Evolutionary conservation across 1,140 invertebrate genomes (phyloP), one percentile per base, ranked within the genome.

Genomic region (Pseudomyrmex gracilis): DNA sequence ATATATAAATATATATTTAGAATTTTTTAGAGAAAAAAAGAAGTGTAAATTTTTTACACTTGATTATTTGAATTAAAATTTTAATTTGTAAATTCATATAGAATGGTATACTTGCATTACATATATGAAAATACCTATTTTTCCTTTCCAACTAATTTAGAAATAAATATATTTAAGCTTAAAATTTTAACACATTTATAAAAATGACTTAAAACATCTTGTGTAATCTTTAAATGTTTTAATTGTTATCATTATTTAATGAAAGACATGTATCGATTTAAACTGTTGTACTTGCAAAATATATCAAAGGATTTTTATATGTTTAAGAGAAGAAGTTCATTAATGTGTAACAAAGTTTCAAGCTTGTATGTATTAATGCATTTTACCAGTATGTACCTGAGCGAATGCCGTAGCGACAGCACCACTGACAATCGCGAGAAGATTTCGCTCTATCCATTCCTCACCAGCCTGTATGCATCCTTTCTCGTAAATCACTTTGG

Each of bases 391-490:
- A 22, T 60, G 22, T 96, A 99, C 98, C 98, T 99, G 98, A 93
- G 97, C 96, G 95, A 99, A 98, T 91, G 97, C 97, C 87, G 97
- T 96, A 92, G 96, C 96, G 92, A 99, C 97, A 90, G 96, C 96
- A 84, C 96, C 96, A 71, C 97, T 97, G 17, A 98, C 98, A 91
- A 99, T 98, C 91, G 97, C 96, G 91, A 99, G 96, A 87, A 99
- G 96, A 95, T 99, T 99, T 93, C 96, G 95, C 93, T 99, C 98
- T 86, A 99, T 96, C 98, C 98, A 99, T 92, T 98, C 97, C 94
- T 99, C 98, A 17, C 97, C 97, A 57, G 98, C 97, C 92, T 98
- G 97, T 89, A 99, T 95, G 95, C 99, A 99, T 89, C 98, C 98
- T 92, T 97, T 98, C 92, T 98, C 98, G 95, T 98, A 97, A 94